Conservation (phyloP, 2,797 vertebrate genomes). For the Lacerta bilineata region DNA sequence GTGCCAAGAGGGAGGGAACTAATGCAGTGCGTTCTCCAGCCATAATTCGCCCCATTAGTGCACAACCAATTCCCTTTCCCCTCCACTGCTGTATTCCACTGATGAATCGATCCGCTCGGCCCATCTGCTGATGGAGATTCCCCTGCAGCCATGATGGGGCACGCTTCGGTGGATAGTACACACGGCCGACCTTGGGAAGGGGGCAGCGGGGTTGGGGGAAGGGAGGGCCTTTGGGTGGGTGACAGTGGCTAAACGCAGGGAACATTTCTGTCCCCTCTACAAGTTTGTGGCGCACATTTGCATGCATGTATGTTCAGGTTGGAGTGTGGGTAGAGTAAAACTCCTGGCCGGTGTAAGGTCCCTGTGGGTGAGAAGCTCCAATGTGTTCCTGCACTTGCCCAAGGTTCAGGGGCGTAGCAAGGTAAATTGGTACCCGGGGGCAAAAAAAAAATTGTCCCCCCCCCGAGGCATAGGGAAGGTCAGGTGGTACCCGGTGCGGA, state of each 20-base stretch:
- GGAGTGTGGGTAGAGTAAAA: no score
- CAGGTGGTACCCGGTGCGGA: no score
- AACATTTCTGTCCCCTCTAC: neutral
- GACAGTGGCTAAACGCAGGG: no score
- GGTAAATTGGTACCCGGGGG: no score
- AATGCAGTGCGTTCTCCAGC: neutral
- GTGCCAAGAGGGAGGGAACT: neutral
- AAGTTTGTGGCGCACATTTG: neutral
- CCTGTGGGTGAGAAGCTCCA: no score
- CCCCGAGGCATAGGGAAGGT: no score
- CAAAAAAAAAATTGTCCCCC: no score
- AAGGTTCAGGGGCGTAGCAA: no score
- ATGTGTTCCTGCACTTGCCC: no score
- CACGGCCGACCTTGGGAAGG: neutral
- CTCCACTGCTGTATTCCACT: neutral
- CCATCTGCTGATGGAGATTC: neutral
- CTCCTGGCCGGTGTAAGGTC: no score
- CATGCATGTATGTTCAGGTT: no score
- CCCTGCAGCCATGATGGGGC: neutral
- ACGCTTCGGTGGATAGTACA: neutral
- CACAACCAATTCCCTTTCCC: rapidly evolving
- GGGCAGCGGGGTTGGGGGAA: neutral
- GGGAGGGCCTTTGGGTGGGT: neutral
- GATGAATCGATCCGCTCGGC: neutral
- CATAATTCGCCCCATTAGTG: neutral